phyloP scores from a whole-genome alignment of 1,140 invertebrate species.

The Musca vetustissima region DNA sequence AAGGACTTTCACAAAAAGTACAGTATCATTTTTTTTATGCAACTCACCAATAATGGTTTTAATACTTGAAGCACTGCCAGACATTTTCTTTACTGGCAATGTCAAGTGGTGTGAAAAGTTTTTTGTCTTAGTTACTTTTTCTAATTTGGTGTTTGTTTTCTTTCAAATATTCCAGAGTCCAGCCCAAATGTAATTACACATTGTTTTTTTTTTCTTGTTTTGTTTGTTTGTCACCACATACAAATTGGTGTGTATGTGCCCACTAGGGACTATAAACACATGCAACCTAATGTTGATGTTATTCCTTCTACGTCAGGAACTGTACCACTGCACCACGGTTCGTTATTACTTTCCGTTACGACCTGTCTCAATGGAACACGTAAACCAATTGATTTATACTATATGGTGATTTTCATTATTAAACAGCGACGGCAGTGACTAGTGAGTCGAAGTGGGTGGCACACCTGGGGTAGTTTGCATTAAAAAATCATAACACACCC shows the following conservation, averaged over 20 bases:
- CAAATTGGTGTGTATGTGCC: too few species aligned
- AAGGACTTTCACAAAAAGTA: too few species aligned
- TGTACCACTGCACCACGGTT: neutral
- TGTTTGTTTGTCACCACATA: too few species aligned
- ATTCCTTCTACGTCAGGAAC: neutral
- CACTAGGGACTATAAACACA: too few species aligned
- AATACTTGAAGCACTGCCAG: conserved; percentile 3
- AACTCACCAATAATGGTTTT: neutral
- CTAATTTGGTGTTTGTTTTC: neutral
- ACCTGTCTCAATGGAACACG: conserved; percentile 14
- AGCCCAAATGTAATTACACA: too few species aligned
- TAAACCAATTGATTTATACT: conserved; percentile 10
- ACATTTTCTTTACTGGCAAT: neutral
- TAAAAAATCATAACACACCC: too few species aligned
- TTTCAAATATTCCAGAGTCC: neutral
- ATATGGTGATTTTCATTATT: too few species aligned
- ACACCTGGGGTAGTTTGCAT: too few species aligned
- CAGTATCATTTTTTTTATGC: too few species aligned
- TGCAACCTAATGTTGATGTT: neutral
- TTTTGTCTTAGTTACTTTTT: neutral
- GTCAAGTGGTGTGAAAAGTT: neutral
- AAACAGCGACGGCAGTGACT: too few species aligned
- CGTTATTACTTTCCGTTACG: neutral
- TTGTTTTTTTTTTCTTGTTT: too few species aligned
- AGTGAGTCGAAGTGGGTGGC: too few species aligned